phyloP scores from a whole-genome alignment of 2,888 invertebrate genomes.

The Amorpha juglandis region DNA sequence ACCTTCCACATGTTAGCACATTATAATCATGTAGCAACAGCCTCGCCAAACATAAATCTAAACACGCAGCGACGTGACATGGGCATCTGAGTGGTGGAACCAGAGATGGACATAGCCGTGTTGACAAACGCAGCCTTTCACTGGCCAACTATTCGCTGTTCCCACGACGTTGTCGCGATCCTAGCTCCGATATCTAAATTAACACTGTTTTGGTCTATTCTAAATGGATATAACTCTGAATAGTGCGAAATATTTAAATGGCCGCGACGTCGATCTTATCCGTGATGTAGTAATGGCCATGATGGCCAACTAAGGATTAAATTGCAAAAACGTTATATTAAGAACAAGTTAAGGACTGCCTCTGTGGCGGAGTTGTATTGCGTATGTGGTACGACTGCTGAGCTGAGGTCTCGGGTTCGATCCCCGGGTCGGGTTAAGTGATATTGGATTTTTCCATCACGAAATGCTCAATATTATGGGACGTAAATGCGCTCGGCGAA shows the following conservation, averaged over 20 bases:
- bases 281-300: not conserved
- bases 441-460: too few relatives aligned
- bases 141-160: constrained; percentile 4
- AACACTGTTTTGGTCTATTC: constrained; percentile 14
- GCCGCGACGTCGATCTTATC: not conserved
- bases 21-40: too few relatives aligned
- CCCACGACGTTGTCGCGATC: constrained; percentile 15
- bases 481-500: too few relatives aligned
- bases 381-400: too few relatives aligned
- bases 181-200: constrained; percentile 14
- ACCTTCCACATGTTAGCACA: too few relatives aligned
- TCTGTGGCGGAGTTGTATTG: too few relatives aligned
- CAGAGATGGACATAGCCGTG: constrained; percentile 12
- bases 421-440: too few relatives aligned
- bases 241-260: constrained; percentile 17
- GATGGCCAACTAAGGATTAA: not conserved
- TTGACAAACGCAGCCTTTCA: constrained; percentile 16
- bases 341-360: not conserved
- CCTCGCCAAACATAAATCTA: not conserved
- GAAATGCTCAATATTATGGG: too few relatives aligned
- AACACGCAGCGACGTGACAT: not conserved
- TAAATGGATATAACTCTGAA: constrained; percentile 1
- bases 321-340: not conserved
- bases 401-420: too few relatives aligned
- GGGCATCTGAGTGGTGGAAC: not conserved